Percentiles rank a stretch among this genome's conserved stretches.
phyloP scores from a whole-genome alignment of 2,888 invertebrate species.

The Cancer borealis region DNA sequence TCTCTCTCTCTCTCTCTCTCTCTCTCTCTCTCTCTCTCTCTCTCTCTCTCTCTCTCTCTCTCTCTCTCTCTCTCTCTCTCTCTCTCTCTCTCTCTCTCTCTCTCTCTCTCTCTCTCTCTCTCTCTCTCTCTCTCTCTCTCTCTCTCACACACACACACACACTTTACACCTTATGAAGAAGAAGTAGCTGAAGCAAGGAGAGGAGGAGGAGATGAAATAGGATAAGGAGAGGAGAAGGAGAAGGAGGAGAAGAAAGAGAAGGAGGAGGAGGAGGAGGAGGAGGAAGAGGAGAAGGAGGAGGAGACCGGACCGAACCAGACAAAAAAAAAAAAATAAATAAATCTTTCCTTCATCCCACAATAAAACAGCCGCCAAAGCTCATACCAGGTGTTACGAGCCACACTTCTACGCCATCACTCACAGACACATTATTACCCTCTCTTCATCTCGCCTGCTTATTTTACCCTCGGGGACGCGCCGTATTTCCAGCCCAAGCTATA shows the following conservation, averaged over 20 bases:
- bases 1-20: background rate
- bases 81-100: background rate
- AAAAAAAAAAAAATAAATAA: constrained; percentile 1
- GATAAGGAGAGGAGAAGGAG: background rate
- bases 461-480: constrained; percentile 9
- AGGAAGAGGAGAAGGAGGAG: background rate
- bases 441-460: constrained; percentile 15
- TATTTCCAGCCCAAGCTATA: constrained; percentile 20
- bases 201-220: background rate
- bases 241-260: background rate
- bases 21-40: background rate
- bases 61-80: too few species aligned
- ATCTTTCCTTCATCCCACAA: background rate
- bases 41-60: background rate
- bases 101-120: background rate
- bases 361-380: background rate
- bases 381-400: background rate
- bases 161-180: background rate
- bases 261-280: background rate
- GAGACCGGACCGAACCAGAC: background rate
- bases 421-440: constrained; percentile 9
- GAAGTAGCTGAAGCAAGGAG: background rate
- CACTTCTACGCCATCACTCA: background rate
- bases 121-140: background rate
- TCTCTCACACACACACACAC: background rate